Percentiles rank a stretch among this genome's conserved stretches.
Conservation (phyloP, 2,113 vertebrate genomes). For the Sinocyclocheilus anophthalmus region DNA sequence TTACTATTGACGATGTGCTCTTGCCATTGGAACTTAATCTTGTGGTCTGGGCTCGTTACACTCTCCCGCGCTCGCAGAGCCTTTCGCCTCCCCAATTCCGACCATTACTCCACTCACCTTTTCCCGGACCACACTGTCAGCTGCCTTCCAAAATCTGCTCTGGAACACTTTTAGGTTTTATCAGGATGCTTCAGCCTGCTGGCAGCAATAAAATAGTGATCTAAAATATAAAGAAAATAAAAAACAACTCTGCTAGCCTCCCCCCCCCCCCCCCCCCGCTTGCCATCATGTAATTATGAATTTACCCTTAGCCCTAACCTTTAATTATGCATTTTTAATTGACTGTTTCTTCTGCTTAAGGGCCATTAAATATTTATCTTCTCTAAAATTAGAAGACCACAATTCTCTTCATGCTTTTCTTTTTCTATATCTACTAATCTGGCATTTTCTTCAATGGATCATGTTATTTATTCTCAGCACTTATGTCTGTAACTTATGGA, state of each 20-base stretch:
- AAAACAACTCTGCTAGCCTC: background rate
- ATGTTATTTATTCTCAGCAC: too few species aligned
- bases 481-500: too few species aligned
- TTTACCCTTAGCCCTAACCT: too few species aligned
- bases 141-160: background rate
- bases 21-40: too few species aligned
- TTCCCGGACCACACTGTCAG: too few species aligned
- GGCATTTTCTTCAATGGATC: background rate
- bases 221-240: background rate
- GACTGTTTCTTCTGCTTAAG: background rate
- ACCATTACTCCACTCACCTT: too few species aligned
- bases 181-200: background rate
- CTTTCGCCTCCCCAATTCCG: too few species aligned
- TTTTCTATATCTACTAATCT: background rate
- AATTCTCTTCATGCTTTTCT: background rate
- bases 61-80: too few species aligned
- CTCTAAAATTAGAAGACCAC: background rate
- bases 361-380: background rate
- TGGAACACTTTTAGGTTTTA: background rate
- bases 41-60: too few species aligned
- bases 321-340: constrained; percentile 10
- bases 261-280: too few species aligned
- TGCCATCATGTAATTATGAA: background rate
- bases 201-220: background rate
- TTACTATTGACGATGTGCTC: too few species aligned